Evolutionary conservation across 1,140 invertebrate genomes (phyloP).

Genomic region (Macrobrachium rosenbergii): DNA sequence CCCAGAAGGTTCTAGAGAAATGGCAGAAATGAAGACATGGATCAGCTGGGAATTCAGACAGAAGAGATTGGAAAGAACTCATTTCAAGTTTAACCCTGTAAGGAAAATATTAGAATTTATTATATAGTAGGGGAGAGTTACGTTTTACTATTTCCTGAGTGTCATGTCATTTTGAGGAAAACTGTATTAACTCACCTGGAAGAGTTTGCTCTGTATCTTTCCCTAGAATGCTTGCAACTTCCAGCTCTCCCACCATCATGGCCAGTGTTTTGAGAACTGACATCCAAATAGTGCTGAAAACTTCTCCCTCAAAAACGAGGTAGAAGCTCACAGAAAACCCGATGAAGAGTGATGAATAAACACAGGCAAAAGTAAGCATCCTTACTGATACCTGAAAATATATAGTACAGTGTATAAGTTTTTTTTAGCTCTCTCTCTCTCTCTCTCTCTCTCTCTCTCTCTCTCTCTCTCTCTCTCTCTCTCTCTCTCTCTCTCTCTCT

Average conservation of each 20-base stretch:
- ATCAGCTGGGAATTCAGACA: too few species aligned
- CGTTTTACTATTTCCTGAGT: too few species aligned
- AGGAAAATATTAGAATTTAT: too few species aligned
- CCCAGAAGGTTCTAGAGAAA: too few species aligned
- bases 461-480: too few species aligned
- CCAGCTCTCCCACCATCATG: constrained; percentile 20
- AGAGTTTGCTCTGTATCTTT: background rate
- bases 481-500: too few species aligned
- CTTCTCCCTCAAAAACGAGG: constrained; percentile 9
- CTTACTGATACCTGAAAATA: background rate
- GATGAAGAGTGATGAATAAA: constrained; percentile 12
- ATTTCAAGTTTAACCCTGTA: too few species aligned
- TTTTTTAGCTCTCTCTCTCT: background rate
- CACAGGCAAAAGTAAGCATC: constrained; percentile 1
- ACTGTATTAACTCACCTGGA: background rate
- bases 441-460: too few species aligned
- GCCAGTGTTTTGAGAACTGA: background rate
- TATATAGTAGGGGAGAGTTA: too few species aligned
- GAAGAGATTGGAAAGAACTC: too few species aligned
- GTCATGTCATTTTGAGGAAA: too few species aligned
- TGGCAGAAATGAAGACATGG: too few species aligned
- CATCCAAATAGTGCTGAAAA: background rate
- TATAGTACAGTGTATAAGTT: background rate
- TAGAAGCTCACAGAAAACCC: constrained; percentile 25
- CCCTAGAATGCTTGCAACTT: background rate